phyloP scores from a whole-genome alignment of 2,113 vertebrate genomes.

The Ptilorrhoa leucosticta region DNA sequence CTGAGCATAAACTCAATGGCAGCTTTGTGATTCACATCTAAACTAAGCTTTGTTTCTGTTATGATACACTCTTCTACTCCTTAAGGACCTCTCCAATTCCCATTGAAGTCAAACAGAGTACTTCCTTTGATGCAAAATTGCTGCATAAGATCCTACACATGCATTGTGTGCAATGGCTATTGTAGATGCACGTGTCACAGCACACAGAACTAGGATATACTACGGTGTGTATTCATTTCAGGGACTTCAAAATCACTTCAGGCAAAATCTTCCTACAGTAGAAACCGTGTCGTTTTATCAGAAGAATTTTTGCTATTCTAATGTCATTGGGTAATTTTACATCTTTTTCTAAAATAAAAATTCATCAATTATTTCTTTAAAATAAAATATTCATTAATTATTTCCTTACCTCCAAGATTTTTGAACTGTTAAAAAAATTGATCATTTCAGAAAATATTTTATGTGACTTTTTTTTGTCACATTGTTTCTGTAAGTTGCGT shows the following conservation, averaged over 20 bases:
- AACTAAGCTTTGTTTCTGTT: constrained; percentile 22
- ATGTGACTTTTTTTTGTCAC: background rate
- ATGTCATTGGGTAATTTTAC: background rate
- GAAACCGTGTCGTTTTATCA: background rate
- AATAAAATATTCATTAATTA: background rate
- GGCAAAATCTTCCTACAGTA: background rate
- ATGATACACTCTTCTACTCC: background rate
- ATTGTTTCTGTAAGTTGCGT: background rate
- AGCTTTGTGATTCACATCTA: constrained; percentile 57
- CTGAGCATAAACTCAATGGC: constrained; percentile 67
- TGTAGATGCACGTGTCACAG: background rate
- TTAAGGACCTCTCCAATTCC: background rate
- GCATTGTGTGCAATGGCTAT: background rate
- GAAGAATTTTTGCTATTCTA: background rate
- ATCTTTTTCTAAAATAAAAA: background rate
- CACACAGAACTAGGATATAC: background rate
- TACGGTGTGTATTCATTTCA: background rate
- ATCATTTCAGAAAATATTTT: background rate
- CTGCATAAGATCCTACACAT: background rate
- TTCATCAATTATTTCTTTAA: background rate
- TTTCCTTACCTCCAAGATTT: background rate
- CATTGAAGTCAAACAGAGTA: background rate
- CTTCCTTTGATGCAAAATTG: background rate
- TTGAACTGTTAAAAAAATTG: background rate
- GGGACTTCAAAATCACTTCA: background rate